Evolutionary conservation across 2,113 vertebrate species (phyloP).

Genomic region (Phyllostomus discolor): DNA sequence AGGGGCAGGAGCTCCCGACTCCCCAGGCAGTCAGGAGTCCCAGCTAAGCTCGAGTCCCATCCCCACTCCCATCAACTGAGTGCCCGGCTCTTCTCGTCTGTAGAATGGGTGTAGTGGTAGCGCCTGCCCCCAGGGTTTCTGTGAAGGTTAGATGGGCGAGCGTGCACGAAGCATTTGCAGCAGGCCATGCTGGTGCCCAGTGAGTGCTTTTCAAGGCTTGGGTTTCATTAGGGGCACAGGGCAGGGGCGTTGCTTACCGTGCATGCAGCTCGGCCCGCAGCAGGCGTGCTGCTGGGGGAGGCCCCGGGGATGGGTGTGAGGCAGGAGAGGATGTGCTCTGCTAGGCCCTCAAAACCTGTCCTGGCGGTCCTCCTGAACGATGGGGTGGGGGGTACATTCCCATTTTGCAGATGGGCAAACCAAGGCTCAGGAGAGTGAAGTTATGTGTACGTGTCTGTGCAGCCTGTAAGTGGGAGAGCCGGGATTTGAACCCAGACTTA

Average conservation of each 20-base stretch:
- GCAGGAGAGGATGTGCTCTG: not conserved
- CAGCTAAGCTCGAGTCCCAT: not conserved
- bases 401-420: not conserved
- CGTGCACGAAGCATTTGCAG: not conserved
- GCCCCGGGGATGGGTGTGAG: not conserved
- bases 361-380: not conserved
- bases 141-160: not conserved
- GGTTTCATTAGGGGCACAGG: not conserved
- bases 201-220: not conserved
- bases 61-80: rapidly evolving
- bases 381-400: rapidly evolving
- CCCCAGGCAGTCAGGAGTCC: not conserved
- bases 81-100: not conserved
- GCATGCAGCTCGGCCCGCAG: too few species aligned
- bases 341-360: not conserved
- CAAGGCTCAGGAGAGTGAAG: not conserved
- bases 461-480: not conserved
- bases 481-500: not conserved
- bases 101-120: not conserved
- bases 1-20: rapidly evolving
- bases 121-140: not conserved
- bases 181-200: not conserved
- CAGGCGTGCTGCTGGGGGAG: not conserved
- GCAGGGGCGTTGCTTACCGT: not conserved
- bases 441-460: not conserved